phyloP scores from a whole-genome alignment of 2,888 invertebrate species.

The Trichopria drosophilae region DNA sequence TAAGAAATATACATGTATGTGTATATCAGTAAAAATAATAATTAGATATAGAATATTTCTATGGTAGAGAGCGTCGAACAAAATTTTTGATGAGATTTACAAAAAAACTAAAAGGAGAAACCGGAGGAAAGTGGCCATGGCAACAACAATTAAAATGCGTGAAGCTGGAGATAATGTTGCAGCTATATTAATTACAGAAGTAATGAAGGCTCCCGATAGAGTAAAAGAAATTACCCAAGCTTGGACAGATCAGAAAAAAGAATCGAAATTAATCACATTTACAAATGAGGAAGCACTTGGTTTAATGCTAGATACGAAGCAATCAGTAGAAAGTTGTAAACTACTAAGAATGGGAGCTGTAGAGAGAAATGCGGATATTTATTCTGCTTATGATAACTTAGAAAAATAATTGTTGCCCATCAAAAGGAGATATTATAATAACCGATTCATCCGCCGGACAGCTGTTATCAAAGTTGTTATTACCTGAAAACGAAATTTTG shows the following conservation, averaged over 20 bases:
- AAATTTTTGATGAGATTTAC: too few relatives aligned
- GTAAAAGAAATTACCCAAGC: background rate
- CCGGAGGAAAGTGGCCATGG: constrained; percentile 7
- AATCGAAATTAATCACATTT: constrained; percentile 3
- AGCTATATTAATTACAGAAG: too few relatives aligned
- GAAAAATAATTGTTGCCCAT: constrained; percentile 10
- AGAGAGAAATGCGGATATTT: constrained; percentile 11
- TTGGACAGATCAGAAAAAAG: constrained; percentile 2
- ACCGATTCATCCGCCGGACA: constrained; percentile 2
- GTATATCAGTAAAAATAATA: too few relatives aligned
- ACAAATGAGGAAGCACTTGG: constrained; percentile 13
- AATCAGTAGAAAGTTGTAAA: constrained; percentile 6
- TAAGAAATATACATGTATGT: too few relatives aligned
- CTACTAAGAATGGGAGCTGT: background rate
- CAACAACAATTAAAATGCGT: constrained; percentile 2
- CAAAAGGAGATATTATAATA: background rate
- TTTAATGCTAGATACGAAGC: constrained; percentile 1
- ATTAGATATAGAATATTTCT: too few relatives aligned
- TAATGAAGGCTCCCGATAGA: background rate
- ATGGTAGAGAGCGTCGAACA: too few relatives aligned
- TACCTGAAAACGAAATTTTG: background rate
- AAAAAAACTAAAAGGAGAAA: constrained; percentile 9
- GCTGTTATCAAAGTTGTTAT: too few relatives aligned
- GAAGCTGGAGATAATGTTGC: constrained; percentile 12
- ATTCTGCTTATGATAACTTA: constrained; percentile 5